Base-by-base conservation (phyloP, 2,888 invertebrate species). In the Dynastes maya region DNA sequence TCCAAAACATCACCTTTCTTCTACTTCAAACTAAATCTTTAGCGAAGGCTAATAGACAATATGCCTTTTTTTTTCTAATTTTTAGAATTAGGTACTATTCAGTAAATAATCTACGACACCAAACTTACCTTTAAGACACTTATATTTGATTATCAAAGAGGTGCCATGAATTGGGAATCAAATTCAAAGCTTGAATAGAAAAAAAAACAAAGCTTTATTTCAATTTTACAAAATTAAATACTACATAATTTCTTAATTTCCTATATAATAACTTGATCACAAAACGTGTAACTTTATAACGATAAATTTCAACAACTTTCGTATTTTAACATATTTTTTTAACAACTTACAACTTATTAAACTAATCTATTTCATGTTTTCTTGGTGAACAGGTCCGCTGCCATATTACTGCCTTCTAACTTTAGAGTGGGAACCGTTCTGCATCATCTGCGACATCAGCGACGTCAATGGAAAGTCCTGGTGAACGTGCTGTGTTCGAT, bases 291-390 rank as follows among this genome's bases (percentile, higher is more conserved):
- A 45, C 11, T 45, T 45, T 11, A 53, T 16, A 53, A 53, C 53
- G 53, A 53, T 37, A 37, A 37, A 37, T 37, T 5, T 37, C 32
- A 16, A 9, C n/a, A 51, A 55, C 53, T 53, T 32, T 53, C 72
- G 58, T 53, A 72, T 58, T 72, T 72, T 72, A 72, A 72, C 58
- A 72, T 72, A 72, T 72, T 72, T 58, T 53, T 22, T 58, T 16
- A 16, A 22, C 8, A 71, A 40, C 8, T 40, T 61, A 2, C 2
- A 40, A 72, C 51, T 40, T 3, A n/a, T 32, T 4, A 3, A 58
- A 72, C 72, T 72, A 72, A 72, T 58, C 55, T 58, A 9, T 58
- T 58, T 45, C 37, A n/a, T 61, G 22, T 29, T 70, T n/a, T 27
- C 70, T 45, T 22, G 55, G 22, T n/a, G n/a, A 72, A 40, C 72